Conservation (phyloP, 2,888 invertebrate genomes). For the Aspidiotus rigidus region DNA sequence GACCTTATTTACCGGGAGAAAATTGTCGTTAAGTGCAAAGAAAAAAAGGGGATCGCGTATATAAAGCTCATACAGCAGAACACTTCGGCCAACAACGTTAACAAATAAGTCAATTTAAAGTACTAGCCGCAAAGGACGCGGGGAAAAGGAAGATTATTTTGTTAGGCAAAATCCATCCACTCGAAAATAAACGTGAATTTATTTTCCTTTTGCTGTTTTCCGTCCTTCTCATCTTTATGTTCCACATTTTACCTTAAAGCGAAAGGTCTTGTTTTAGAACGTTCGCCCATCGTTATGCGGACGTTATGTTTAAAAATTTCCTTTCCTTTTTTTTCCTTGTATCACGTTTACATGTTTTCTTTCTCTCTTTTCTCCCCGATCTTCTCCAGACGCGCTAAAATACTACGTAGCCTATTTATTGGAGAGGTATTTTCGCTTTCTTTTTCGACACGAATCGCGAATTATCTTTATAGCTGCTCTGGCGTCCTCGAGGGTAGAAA, state of each 20-base stretch:
- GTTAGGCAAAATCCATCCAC: slow-evolving; percentile 34
- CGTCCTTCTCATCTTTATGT: slow-evolving; percentile 1
- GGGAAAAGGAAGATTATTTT: slow-evolving; percentile 27
- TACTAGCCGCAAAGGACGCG: neutral
- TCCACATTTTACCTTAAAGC: slow-evolving; percentile 11
- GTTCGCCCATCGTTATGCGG: slow-evolving; percentile 12
- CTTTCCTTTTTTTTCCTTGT: neutral
- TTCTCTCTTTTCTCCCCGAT: neutral
- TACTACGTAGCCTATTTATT: slow-evolving; percentile 5
- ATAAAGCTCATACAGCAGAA: slow-evolving; percentile 3
- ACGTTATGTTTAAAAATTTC: slow-evolving; percentile 9
- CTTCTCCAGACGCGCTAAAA: neutral
- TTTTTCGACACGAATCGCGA: slow-evolving; percentile 22
- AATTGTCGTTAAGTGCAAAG: slow-evolving; percentile 24
- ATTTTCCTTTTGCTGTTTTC: slow-evolving; percentile 13
- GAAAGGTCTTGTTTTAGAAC: slow-evolving; percentile 18
- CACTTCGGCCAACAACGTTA: slow-evolving; percentile 13
- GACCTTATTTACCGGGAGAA: slow-evolving; percentile 6
- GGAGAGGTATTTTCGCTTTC: slow-evolving; percentile 20
- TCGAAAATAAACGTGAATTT: slow-evolving; percentile 30
- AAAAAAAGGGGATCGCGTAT: slow-evolving; percentile 14
- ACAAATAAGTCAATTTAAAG: slow-evolving; percentile 3
- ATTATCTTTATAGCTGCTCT: slow-evolving; percentile 21
- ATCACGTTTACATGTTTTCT: slow-evolving; percentile 9
- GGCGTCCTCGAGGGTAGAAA: slow-evolving; percentile 23